Base-by-base conservation (phyloP, 2,797 vertebrate species). In the Chrosomus eos region DNA sequence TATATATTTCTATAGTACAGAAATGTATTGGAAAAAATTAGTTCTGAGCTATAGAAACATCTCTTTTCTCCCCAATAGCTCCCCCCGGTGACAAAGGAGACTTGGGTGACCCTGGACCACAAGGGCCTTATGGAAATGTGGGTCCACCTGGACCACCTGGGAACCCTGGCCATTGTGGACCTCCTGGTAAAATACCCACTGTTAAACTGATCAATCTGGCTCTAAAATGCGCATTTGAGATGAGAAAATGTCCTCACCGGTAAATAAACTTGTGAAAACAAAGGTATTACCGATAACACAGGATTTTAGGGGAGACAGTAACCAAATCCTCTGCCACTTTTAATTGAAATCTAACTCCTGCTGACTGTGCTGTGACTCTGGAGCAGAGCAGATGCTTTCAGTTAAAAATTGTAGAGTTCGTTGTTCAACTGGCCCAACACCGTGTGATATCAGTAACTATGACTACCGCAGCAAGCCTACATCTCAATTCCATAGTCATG, bases 51-150 rank as follows among this genome's bases (percentile, higher is more conserved):
- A 13, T 18, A 68, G n/a, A 81, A 80, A 67, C 26, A 64, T 31
- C 40, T 5, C 31, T 18, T 71, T 55, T 43, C 67, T 80, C 28
- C 23, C 4, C 48, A 10, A 43, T 31, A 96, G 95, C 91, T 68
- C 11, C 53, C 51, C 0, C 18, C 53, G 94, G 95, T 85, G 74
- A 53, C 8, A 58, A 0, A 66, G 95, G 95, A 45, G 86, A 94
- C 48, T 1, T 5, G 2, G 95, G 95, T 68, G 43, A 33, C 4
- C 13, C 4, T 0, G 95, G 95, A 9, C 16, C 23, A 19, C 16
- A 53, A n/a, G 87, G 89, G 13, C 43, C 11, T 19, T 60, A 0
- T 84, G 89, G 89, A 73, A 10, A 0, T 2, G 38, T 1, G 36
- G 89, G 88, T 6, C 26, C 36, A 36, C 40, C 67, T 23, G 87